Conservation (phyloP, 2,113 vertebrate species). For the Anguilla japonica region DNA sequence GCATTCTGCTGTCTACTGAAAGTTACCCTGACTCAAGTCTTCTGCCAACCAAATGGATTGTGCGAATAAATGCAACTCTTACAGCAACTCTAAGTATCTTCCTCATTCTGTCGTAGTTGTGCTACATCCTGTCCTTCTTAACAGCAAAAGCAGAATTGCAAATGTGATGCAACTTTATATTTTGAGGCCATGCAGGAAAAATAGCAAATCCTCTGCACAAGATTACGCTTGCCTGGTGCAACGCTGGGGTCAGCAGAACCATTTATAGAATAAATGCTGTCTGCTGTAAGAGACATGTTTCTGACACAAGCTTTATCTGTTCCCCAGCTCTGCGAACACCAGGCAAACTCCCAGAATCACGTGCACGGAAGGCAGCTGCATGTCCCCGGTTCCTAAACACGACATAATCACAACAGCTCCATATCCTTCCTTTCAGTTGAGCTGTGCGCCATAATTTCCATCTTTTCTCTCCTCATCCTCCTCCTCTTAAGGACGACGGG, state of each 20-base stretch:
- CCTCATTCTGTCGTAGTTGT: not conserved
- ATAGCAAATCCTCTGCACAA: not conserved
- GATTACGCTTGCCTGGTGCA: not conserved
- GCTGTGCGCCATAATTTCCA: not conserved
- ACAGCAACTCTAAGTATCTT: not conserved
- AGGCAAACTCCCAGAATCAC: not conserved
- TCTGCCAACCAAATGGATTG: not conserved
- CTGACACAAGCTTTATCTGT: not conserved
- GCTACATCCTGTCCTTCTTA: not conserved
- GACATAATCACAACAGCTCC: not conserved
- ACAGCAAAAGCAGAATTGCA: constrained; percentile 6
- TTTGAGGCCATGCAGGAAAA: not conserved
- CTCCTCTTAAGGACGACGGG: not conserved
- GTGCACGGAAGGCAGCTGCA: not conserved
- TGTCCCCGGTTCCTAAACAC: not conserved
- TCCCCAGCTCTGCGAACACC: not conserved
- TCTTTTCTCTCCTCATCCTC: not conserved
- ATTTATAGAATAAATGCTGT: not conserved
- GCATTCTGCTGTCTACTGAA: not conserved
- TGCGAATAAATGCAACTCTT: not conserved
- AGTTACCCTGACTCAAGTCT: not conserved
- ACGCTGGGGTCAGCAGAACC: not conserved
- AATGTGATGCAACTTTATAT: not conserved
- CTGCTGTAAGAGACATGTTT: constrained; percentile 1
- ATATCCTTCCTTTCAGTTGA: not conserved